Conservation (phyloP, 2,888 invertebrate species). For the Drosophila peninsularis region DNA sequence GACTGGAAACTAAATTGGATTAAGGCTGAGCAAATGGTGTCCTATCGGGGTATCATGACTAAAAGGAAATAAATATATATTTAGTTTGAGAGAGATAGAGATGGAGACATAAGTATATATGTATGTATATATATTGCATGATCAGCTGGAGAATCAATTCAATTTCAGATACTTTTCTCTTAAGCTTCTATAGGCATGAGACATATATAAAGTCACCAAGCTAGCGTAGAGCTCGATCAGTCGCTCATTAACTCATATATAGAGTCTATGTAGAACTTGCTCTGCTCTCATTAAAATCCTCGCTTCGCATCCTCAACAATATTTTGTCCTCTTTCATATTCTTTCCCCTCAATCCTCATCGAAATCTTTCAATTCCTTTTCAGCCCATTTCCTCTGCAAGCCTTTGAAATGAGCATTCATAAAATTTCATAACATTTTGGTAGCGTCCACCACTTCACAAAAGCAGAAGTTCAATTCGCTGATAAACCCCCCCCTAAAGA, state of each 20-base stretch:
- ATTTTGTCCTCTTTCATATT: too few relatives aligned
- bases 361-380: slow-evolving; percentile 4
- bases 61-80: not conserved
- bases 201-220: too few relatives aligned
- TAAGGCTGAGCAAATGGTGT: slow-evolving; percentile 22
- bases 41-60: slow-evolving; percentile 4
- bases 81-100: not conserved
- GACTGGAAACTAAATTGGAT: slow-evolving; percentile 46
- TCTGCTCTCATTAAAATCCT: not conserved
- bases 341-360: not conserved
- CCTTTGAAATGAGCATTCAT: slow-evolving; percentile 28
- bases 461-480: slow-evolving; percentile 36
- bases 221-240: too few relatives aligned
- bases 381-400: slow-evolving; percentile 4
- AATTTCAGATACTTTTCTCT: not conserved
- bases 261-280: not conserved
- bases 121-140: too few relatives aligned
- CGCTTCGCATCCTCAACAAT: too few relatives aligned
- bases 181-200: too few relatives aligned
- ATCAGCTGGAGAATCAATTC: not conserved
- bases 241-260: not conserved
- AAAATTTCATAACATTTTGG: slow-evolving; percentile 28
- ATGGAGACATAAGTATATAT: too few relatives aligned
- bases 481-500: slow-evolving; percentile 24
- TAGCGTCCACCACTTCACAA: slow-evolving; percentile 19